Evolutionary conservation across 1,140 invertebrate genomes (phyloP).

Genomic region (Diabrotica virgifera): DNA sequence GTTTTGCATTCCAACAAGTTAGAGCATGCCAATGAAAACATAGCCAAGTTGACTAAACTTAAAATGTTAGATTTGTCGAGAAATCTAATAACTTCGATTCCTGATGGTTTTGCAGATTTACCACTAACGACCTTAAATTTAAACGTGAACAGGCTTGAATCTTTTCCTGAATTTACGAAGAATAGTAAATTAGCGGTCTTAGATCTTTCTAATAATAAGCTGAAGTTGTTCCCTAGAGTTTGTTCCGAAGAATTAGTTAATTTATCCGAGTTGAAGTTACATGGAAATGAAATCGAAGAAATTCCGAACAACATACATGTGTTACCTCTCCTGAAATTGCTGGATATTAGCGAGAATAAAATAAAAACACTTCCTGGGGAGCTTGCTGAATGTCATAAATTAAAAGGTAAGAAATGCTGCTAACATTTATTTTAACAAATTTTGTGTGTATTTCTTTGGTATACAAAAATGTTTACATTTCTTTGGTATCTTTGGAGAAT

Average conservation of each 20-base stretch:
- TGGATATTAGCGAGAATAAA: conserved; percentile 69
- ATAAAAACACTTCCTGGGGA: conserved; percentile 62
- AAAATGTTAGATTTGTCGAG: conserved; percentile 68
- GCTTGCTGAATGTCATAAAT: conserved; percentile 61
- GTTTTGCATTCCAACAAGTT: conserved; percentile 69
- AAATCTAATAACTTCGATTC: conserved; percentile 60
- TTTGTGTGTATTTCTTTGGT: too few species aligned
- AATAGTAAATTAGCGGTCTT: conserved; percentile 59
- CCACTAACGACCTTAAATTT: conserved; percentile 69
- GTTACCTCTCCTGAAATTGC: conserved; percentile 62
- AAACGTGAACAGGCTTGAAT: conserved; percentile 60
- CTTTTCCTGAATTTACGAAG: conserved; percentile 58
- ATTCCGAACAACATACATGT: conserved; percentile 59
- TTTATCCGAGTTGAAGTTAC: conserved; percentile 65
- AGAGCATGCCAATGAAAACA: conserved; percentile 53
- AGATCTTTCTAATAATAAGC: conserved; percentile 67
- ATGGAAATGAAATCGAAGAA: conserved; percentile 63
- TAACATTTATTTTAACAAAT: conserved; percentile 12
- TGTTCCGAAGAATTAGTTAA: conserved; percentile 59
- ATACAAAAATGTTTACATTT: too few species aligned
- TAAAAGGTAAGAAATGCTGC: conserved; percentile 63
- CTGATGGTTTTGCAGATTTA: conserved; percentile 56
- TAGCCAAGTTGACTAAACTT: conserved; percentile 62
- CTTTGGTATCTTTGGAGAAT: too few species aligned
- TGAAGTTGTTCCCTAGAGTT: conserved; percentile 63